phyloP scores from a whole-genome alignment of 2,113 vertebrate species.

The Amazona guildingii region DNA sequence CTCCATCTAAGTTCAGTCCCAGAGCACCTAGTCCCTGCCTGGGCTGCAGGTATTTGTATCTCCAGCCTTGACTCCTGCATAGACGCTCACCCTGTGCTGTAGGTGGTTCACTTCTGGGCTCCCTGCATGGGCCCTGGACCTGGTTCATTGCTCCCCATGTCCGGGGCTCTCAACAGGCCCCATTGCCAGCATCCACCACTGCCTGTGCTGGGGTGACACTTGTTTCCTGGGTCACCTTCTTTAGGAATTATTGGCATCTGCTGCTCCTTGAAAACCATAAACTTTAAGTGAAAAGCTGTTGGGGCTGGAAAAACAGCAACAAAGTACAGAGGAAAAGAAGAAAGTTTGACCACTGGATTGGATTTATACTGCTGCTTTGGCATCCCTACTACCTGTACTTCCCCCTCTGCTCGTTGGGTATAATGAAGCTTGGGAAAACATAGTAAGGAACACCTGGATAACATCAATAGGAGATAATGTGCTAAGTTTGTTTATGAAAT shows the following conservation, averaged over 20 bases:
- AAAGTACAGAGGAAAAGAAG: neutral
- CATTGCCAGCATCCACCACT: neutral
- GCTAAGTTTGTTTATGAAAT: neutral
- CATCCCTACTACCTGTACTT: neutral
- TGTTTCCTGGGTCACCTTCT: neutral
- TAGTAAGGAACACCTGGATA: neutral
- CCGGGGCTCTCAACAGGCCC: fast-evolving
- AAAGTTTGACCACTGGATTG: neutral
- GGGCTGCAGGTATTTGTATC: neutral
- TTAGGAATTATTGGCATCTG: neutral
- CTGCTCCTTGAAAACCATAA: neutral
- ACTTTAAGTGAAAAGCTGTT: neutral
- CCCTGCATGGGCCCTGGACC: neutral
- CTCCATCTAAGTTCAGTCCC: neutral
- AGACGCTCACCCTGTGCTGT: neutral
- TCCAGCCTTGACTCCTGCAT: neutral
- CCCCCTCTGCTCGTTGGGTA: neutral
- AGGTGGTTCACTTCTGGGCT: neutral
- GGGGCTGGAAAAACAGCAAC: neutral
- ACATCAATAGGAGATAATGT: neutral
- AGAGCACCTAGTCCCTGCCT: fast-evolving
- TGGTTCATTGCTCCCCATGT: fast-evolving
- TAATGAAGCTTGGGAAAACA: neutral
- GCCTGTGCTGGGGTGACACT: neutral
- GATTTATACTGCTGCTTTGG: neutral